phyloP scores from a whole-genome alignment of 2,888 invertebrate genomes.

The Troides aeacus region DNA sequence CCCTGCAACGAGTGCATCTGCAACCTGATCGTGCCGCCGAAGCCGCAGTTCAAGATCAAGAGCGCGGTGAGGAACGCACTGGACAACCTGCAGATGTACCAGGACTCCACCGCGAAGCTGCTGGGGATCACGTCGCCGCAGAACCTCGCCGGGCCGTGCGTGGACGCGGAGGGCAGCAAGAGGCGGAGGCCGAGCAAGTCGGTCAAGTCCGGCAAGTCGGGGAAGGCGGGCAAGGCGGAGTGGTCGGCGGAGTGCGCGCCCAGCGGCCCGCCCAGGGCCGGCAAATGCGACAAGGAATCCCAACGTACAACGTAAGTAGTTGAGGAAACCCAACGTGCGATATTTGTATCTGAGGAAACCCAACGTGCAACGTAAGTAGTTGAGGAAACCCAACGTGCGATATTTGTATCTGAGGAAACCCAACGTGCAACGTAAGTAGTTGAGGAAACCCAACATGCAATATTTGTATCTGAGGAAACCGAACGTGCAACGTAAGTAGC shows the following conservation, averaged over 20 bases:
- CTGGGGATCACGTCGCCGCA: background rate
- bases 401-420: no score
- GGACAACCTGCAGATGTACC: constrained; percentile 14
- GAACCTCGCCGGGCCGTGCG: constrained; percentile 1
- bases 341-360: no score
- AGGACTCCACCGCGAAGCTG: constrained; percentile 9
- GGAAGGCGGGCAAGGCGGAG: background rate
- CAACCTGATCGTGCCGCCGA: constrained; percentile 18
- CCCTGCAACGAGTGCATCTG: constrained; percentile 27
- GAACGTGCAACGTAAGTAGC: no score
- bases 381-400: no score
- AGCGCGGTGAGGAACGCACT: constrained; percentile 1
- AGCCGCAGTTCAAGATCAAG: background rate
- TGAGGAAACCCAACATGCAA: no score
- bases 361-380: no score
- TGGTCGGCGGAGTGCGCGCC: no score
- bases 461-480: no score
- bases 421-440: no score
- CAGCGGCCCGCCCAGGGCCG: no score
- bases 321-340: no score
- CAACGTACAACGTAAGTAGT: background rate
- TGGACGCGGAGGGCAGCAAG: background rate
- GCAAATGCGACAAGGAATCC: background rate
- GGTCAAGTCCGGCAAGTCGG: background rate
- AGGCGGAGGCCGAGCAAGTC: background rate